These are phyloP conservation scores for Exocentrus adspersus DNA, from an alignment of 2,888 invertebrate species.

Conservation along the genomic window DNA sequence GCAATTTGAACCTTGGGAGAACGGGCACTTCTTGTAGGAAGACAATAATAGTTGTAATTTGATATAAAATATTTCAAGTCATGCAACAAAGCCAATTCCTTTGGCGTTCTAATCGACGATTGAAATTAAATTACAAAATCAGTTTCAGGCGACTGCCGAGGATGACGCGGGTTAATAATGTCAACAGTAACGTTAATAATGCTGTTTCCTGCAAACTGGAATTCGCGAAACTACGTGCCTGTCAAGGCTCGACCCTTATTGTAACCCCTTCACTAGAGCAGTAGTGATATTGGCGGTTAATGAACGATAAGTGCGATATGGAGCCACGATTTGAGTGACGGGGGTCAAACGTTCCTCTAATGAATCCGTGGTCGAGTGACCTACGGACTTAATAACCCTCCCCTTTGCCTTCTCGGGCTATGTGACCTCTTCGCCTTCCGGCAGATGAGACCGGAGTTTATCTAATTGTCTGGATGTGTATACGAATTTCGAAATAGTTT, in stretches of 20 bases:
- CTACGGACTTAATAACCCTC: conserved; percentile 45
- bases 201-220: conserved; percentile 34
- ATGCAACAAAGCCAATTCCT: too few relatives aligned
- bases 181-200: conserved; percentile 36
- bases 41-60: too few relatives aligned
- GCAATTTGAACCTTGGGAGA: too few relatives aligned
- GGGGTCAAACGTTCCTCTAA: conserved; percentile 44
- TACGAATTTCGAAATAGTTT: conserved; percentile 3
- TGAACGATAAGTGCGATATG: conserved; percentile 46
- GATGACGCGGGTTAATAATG: conserved; percentile 36
- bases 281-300: conserved; percentile 41
- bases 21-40: too few relatives aligned
- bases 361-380: conserved; percentile 46
- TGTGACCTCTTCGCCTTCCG: not conserved
- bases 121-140: conserved; percentile 7
- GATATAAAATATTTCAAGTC: too few relatives aligned
- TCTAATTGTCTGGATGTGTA: too few relatives aligned
- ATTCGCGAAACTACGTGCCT: conserved; percentile 35
- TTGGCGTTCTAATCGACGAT: too few relatives aligned
- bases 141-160: not conserved
- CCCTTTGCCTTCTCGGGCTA: conserved; percentile 4
- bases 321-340: conserved; percentile 46
- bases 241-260: conserved; percentile 24
- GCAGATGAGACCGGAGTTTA: not conserved
- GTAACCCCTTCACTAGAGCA: conserved; percentile 12